Evolutionary conservation across 1,140 invertebrate genomes (phyloP).

Genomic region (Hetaerina americana): DNA sequence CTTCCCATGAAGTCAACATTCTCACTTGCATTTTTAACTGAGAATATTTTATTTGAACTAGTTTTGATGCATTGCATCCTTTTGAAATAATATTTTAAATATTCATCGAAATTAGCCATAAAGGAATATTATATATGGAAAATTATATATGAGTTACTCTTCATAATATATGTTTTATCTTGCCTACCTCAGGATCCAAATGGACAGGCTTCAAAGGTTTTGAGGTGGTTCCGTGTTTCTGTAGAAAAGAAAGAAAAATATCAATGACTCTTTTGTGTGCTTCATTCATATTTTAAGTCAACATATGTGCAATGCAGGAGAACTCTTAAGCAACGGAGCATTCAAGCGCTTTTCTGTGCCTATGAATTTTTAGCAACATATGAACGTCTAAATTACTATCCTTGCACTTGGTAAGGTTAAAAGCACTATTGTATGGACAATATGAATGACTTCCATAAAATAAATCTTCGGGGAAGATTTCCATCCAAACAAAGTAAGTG

Average conservation of each 20-base stretch:
- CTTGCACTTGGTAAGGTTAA: neutral
- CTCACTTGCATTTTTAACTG: too few relatives aligned
- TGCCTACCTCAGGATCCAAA: slow-evolving; percentile 64
- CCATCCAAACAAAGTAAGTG: neutral
- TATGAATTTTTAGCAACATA: neutral
- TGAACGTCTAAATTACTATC: neutral
- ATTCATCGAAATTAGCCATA: too few relatives aligned
- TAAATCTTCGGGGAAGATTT: neutral
- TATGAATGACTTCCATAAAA: neutral
- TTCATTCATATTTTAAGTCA: neutral
- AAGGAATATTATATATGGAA: too few relatives aligned
- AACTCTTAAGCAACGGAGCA: neutral
- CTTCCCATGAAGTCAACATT: too few relatives aligned
- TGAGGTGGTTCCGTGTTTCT: slow-evolving; percentile 94
- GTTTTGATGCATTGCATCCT: too few relatives aligned
- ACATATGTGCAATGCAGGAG: neutral
- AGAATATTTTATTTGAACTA: too few relatives aligned
- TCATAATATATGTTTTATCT: too few relatives aligned
- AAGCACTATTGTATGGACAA: neutral
- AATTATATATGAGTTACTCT: too few relatives aligned
- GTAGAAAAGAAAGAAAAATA: slow-evolving; percentile 20
- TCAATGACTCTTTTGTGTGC: neutral
- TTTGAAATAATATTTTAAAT: too few relatives aligned
- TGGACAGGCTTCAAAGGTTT: slow-evolving; percentile 86
- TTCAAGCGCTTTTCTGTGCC: neutral